phyloP scores from a whole-genome alignment of 2,113 vertebrate species.

The Cardinalis cardinalis region DNA sequence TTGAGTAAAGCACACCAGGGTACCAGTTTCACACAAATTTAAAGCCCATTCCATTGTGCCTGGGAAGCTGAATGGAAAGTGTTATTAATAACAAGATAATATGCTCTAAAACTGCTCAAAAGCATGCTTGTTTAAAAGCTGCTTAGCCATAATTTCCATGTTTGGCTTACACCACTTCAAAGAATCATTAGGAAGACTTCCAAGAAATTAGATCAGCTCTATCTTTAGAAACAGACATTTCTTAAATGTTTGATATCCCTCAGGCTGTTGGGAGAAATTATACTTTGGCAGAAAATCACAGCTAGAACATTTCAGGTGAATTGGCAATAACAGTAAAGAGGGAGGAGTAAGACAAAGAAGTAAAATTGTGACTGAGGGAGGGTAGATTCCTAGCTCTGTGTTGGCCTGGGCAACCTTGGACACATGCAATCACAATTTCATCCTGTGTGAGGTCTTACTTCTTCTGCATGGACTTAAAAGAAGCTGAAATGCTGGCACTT shows the following conservation, averaged over 20 bases:
- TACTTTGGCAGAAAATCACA: conserved; percentile 10
- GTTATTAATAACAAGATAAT: conserved; percentile 29
- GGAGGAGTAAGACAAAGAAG: not conserved
- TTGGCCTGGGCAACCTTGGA: not conserved
- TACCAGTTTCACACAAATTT: not conserved
- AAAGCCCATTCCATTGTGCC: not conserved
- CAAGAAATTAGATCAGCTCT: conserved; percentile 46
- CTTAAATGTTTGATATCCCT: conserved; percentile 21
- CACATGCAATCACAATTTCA: not conserved
- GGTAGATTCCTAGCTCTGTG: not conserved
- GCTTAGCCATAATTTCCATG: conserved; percentile 19
- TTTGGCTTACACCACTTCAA: conserved; percentile 32
- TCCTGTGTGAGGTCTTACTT: not conserved
- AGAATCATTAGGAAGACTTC: conserved; percentile 43
- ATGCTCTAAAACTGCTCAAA: conserved; percentile 3
- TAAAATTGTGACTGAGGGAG: not conserved
- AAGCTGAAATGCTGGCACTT: not conserved
- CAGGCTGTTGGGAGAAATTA: not conserved
- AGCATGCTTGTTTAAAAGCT: conserved; percentile 34
- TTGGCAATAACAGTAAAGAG: not conserved
- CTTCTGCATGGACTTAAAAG: not conserved
- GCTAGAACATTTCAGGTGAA: conserved; percentile 30
- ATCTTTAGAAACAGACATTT: conserved; percentile 43
- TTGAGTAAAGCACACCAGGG: not conserved
- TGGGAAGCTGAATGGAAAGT: not conserved